Evolutionary conservation across 2,888 invertebrate species (phyloP), one percentile per base, ranked within the genome.

Genomic region (Sarcophaga caerulescens): DNA sequence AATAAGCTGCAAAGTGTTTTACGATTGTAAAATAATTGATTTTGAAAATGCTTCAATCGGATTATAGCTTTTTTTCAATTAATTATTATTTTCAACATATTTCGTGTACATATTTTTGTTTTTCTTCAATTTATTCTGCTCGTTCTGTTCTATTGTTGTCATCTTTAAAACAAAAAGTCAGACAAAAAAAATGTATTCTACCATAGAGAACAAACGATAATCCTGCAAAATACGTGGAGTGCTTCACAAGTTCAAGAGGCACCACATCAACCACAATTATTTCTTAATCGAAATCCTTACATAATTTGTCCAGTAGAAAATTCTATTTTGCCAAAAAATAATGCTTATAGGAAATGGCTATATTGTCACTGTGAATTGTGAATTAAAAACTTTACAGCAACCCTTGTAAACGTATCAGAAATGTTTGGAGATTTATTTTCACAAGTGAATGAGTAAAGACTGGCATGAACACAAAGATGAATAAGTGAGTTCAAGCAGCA

Each of bases 1-100:
- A 84, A 87, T 84, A 79, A 84, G 85, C 82, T 82, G 82, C 66
- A 81, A 77, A 87, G 85, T 87, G 85, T 81, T 85, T 78, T 80
- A 45, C 80, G 77, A 78, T 85, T 85, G 83, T 77, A 45, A 85
- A 83, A 80, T 80, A 87, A 87, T 83, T 83, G 83, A 77, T 80
- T 82, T 75, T 85, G 76, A 87, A 85, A 77, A 77, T 80, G 79
- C 62, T 73, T 85, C 80, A 85, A 85, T 87, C 85, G 85, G 85
- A 83, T 85, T 85, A 85, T 77, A 69, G 80, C 83, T 83, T 80
- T 35, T 85, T 82, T 82, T 60, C 80, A 65, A 80, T 79, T 83
- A 80, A 80, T 80, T 80, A 81, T 79, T 79, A 77, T 73, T 66
- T 80, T 76, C 73, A 35, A 77, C 70, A 82, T 75, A 65, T 71